Conservation (phyloP, 2,113 vertebrate species). For the Steatornis caripensis region DNA sequence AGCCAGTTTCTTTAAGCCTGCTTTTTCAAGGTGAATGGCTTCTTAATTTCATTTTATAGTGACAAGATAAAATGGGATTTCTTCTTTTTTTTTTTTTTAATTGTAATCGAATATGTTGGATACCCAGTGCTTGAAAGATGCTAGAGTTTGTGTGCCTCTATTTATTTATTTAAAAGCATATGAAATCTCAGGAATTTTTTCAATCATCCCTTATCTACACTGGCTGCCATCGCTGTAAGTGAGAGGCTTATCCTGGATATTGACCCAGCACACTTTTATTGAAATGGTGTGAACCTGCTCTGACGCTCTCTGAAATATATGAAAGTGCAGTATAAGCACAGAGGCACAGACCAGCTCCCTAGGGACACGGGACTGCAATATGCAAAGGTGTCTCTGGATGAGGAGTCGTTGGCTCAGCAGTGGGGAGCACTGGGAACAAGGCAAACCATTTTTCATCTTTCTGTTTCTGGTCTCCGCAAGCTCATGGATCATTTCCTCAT, state of each 20-base stretch:
- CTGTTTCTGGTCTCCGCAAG: not conserved
- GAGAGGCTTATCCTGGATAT: not conserved
- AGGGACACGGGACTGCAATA: not conserved
- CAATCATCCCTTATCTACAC: not conserved
- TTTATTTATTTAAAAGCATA: not conserved
- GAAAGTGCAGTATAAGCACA: not conserved
- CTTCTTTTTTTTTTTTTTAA: not conserved
- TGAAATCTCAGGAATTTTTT: not conserved
- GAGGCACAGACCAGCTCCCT: fast-evolving
- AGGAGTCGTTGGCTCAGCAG: not conserved
- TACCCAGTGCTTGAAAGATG: not conserved
- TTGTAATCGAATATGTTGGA: not conserved
- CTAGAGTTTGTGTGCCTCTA: not conserved
- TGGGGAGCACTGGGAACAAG: not conserved
- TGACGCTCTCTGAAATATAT: not conserved
- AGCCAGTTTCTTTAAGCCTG: not conserved
- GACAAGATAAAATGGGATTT: not conserved
- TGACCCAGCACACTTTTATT: not conserved
- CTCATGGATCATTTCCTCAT: not conserved
- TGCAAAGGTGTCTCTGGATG: not conserved
- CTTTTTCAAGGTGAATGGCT: not conserved
- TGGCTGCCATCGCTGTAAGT: not conserved
- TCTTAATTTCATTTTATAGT: slow-evolving; percentile 6
- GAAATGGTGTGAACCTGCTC: not conserved
- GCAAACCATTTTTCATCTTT: not conserved